Base-by-base conservation (phyloP, 1,140 invertebrate species). In the Oedothorax gibbosus region DNA sequence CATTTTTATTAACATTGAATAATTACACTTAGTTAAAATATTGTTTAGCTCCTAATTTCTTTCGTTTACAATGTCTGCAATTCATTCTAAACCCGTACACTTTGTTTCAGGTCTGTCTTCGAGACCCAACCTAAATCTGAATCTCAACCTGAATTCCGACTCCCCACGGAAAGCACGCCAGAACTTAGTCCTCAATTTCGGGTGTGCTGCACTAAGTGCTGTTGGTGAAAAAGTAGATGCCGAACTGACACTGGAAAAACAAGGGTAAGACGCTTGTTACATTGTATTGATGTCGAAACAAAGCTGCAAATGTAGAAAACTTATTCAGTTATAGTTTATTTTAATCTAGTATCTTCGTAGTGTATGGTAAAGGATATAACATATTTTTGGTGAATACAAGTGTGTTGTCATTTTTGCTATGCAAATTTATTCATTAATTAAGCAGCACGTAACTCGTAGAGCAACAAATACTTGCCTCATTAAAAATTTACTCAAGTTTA, bases 221-320 rank as follows among this genome's bases (percentile, higher is more conserved):
- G 92, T 93, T 49, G 92, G 92, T 51, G 94, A 96, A 88, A 92
- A 94, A 14, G 93, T 97, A 80, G 95, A 97, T 89, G 93, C 94
- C 5, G 92, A 93, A 85, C 91, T 96, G 87, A 95, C 95, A 66
- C 91, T 97, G 76, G 95, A 96, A 89, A 93, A 95, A 89, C 96
- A 97, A 92, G 94, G 94, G 96, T 96, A 91, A 90, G 92, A 88
- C 71, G n/a, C 56, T 56, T 20, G 12, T 10, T 6, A n/a, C 7
- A 64, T n/a, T 15, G 20, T 64, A 64, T 64, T 64, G 15, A 9
- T 64, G 20, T 64, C 15, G 15, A 12, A 64, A 64, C 18, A 62
- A 62, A n/a, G 10, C 10, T n/a, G 15, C 60, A 64, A 64, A 0
- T 10, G 1, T n/a, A 64, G 8, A n/a, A 64, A 64, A 14, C 60